Evolutionary conservation across 2,888 invertebrate genomes (phyloP).

Genomic region (Acronicta psi): DNA sequence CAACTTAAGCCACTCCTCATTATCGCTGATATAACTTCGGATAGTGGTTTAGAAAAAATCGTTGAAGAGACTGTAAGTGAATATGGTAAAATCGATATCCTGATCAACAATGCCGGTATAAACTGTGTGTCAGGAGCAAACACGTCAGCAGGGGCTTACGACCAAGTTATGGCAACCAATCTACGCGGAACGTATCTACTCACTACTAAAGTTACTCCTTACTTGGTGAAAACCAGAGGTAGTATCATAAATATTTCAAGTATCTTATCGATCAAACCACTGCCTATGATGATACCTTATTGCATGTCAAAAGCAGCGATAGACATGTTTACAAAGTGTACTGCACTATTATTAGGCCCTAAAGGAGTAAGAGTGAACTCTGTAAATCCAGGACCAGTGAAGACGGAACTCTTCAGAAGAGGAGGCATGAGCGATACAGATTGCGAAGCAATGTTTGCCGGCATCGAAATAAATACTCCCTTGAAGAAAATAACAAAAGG

Average conservation of each 20-base stretch:
- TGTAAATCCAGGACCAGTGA: slow-evolving; percentile 78
- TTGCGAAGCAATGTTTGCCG: slow-evolving; percentile 64
- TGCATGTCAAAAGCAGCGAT: slow-evolving; percentile 80
- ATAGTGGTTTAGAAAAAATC: slow-evolving; percentile 70
- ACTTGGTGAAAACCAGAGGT: slow-evolving; percentile 71
- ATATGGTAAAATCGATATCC: slow-evolving; percentile 71
- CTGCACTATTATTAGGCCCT: slow-evolving; percentile 71
- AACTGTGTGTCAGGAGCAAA: slow-evolving; percentile 60
- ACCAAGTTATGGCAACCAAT: slow-evolving; percentile 74
- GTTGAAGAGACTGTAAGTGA: slow-evolving; percentile 67
- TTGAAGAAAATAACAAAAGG: slow-evolving; percentile 67
- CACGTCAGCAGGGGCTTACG: slow-evolving; percentile 67
- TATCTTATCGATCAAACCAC: slow-evolving; percentile 67
- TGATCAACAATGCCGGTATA: slow-evolving; percentile 79
- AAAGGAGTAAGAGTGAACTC: slow-evolving; percentile 77
- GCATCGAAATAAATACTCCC: slow-evolving; percentile 63
- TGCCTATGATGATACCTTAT: slow-evolving; percentile 71
- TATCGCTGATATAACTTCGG: slow-evolving; percentile 72
- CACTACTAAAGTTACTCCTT: slow-evolving; percentile 68
- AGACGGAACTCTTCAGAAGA: slow-evolving; percentile 71
- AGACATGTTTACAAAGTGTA: slow-evolving; percentile 78
- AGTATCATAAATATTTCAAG: slow-evolving; percentile 79
- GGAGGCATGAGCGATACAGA: slow-evolving; percentile 69
- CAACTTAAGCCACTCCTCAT: slow-evolving; percentile 69
- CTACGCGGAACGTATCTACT: slow-evolving; percentile 73